Conservation (phyloP, 2,797 vertebrate species). For the Pagetopsis macropterus region DNA sequence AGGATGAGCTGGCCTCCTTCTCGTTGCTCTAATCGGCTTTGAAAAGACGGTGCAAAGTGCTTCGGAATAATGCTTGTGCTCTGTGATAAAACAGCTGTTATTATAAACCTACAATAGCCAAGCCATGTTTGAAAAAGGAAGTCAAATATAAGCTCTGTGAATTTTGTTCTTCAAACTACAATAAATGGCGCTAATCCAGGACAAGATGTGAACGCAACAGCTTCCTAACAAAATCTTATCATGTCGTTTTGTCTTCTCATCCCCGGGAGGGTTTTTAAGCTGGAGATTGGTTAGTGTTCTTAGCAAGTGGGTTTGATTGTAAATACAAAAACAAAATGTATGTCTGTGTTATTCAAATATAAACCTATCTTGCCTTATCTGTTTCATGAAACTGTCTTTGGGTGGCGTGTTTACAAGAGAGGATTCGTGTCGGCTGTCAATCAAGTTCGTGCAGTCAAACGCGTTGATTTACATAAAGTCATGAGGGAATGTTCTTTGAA, state of each 20-base stretch:
- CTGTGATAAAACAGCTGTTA: slow-evolving; percentile 79
- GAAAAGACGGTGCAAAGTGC: slow-evolving; percentile 72
- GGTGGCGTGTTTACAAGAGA: slow-evolving; percentile 50
- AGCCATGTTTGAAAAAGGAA: slow-evolving; percentile 68
- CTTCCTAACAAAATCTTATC: slow-evolving; percentile 35
- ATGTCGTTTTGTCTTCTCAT: slow-evolving; percentile 42
- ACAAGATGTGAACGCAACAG: slow-evolving; percentile 24
- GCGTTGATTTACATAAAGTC: slow-evolving; percentile 45
- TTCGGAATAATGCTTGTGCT: slow-evolving; percentile 72
- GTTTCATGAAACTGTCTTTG: slow-evolving; percentile 30
- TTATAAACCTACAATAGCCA: slow-evolving; percentile 75
- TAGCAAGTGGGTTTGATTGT: slow-evolving; percentile 21
- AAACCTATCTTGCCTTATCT: slow-evolving; percentile 21
- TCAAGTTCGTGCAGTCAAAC: slow-evolving; percentile 51
- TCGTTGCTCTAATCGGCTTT: slow-evolving; percentile 74
- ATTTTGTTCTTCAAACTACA: slow-evolving; percentile 55
- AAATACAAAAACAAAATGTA: slow-evolving; percentile 20
- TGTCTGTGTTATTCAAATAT: slow-evolving; percentile 27
- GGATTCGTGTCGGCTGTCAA: slow-evolving; percentile 46
- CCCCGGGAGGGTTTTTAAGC: slow-evolving; percentile 13
- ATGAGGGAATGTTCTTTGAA: slow-evolving; percentile 42
- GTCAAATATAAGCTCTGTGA: slow-evolving; percentile 55
- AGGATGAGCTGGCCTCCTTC: slow-evolving; percentile 73
- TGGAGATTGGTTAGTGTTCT: slow-evolving; percentile 37
- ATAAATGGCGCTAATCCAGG: slow-evolving; percentile 52